Evolutionary conservation across 2,888 invertebrate genomes (phyloP).

Genomic region (Microlaimidae sp.): DNA sequence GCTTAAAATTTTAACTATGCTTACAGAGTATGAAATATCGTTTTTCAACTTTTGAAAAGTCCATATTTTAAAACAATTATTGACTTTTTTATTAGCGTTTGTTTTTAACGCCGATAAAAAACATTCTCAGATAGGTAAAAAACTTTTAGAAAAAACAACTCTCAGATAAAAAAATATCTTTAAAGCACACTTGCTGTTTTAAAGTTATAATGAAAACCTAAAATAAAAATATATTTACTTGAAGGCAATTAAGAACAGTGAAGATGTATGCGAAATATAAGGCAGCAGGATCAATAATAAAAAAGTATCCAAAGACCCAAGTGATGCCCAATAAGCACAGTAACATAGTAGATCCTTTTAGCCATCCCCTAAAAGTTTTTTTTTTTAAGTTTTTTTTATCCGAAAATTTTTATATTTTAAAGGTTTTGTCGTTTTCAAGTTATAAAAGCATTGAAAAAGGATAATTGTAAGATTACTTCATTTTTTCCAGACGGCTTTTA

Average conservation of each 20-base stretch:
- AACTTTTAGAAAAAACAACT: no score
- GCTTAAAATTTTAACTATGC: no score
- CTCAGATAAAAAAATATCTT: no score
- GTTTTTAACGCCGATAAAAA: no score
- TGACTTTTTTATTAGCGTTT: no score
- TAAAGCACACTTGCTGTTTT: slow-evolving; percentile 8
- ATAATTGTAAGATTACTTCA: slow-evolving; percentile 5
- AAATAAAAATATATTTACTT: slow-evolving; percentile 31
- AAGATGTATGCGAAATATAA: slow-evolving; percentile 37
- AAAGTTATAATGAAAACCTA: slow-evolving; percentile 6
- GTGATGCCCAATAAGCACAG: slow-evolving; percentile 39
- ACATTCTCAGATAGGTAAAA: no score
- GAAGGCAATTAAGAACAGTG: slow-evolving; percentile 36
- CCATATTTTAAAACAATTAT: no score
- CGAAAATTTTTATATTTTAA: no score
- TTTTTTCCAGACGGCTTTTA: not conserved
- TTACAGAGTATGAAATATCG: no score
- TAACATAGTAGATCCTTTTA: slow-evolving; percentile 38
- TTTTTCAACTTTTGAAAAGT: no score
- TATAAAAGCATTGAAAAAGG: not conserved
- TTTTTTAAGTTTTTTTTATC: no score
- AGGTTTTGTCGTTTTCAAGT: no score
- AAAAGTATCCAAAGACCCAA: slow-evolving; percentile 39
- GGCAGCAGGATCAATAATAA: slow-evolving; percentile 26
- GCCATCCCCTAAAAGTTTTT: slow-evolving; percentile 30